A percentile compares a stretch with the other conserved stretches of the same genome.
phyloP scores from a whole-genome alignment of 2,113 vertebrate species.

The Rhizomys pruinosus region DNA sequence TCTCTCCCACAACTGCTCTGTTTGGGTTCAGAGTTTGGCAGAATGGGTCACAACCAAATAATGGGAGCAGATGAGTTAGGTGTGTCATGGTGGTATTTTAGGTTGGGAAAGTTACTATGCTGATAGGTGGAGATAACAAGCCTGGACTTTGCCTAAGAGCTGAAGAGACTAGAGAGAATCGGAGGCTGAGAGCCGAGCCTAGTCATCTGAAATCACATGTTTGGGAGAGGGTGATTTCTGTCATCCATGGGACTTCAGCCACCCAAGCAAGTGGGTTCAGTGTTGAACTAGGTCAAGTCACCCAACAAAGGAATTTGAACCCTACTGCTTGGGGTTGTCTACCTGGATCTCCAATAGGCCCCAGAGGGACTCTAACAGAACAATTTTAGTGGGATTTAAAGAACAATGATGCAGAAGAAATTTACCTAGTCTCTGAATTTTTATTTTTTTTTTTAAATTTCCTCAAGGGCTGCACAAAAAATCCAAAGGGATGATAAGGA shows the following conservation, averaged over 20 bases:
- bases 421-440: constrained; percentile 28
- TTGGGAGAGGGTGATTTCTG: not conserved
- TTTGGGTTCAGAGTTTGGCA: not conserved
- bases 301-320: not conserved
- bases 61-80: not conserved
- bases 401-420: not conserved
- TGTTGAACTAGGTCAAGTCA: not conserved
- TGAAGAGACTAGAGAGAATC: not conserved
- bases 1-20: not conserved
- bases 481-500: constrained; percentile 90
- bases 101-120: not conserved
- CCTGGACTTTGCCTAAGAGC: not conserved
- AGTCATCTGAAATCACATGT: not conserved
- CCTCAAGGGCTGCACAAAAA: constrained; percentile 97
- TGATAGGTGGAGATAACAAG: not conserved
- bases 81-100: not conserved
- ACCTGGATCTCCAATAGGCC: not conserved
- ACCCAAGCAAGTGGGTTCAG: not conserved
- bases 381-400: not conserved
- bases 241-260: not conserved
- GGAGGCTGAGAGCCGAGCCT: not conserved
- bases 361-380: not conserved
- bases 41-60: not conserved
- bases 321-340: not conserved
- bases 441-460: constrained; percentile 44